A percentile compares a stretch with the other conserved stretches of the same genome.
phyloP scores from a whole-genome alignment of 1,140 invertebrate species.

The Drosophila chauvacae region DNA sequence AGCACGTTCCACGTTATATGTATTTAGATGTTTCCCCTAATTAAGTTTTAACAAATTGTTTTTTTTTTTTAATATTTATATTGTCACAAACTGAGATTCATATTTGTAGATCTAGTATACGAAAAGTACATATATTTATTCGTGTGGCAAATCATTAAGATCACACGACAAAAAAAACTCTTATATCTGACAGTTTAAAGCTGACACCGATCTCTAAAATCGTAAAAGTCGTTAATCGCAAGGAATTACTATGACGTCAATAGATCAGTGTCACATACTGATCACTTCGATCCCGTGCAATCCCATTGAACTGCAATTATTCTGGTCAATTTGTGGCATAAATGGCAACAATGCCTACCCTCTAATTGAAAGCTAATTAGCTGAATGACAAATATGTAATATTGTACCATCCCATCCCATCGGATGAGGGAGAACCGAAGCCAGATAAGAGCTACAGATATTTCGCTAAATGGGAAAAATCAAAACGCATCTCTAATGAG shows the following conservation, averaged over 20 bases:
- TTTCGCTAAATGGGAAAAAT: constrained; percentile 51
- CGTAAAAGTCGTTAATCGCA: not conserved
- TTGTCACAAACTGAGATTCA: too few species aligned
- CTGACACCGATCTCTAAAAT: not conserved
- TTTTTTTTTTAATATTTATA: too few species aligned
- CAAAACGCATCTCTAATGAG: constrained; percentile 66
- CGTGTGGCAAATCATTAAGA: too few species aligned
- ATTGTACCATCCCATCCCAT: constrained; percentile 20
- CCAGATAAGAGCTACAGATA: constrained; percentile 23
- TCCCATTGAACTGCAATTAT: not conserved
- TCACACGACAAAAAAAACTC: too few species aligned
- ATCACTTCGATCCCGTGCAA: not conserved
- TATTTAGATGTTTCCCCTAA: not conserved
- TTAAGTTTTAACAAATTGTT: not conserved
- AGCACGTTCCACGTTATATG: not conserved
- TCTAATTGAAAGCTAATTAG: constrained; percentile 71
- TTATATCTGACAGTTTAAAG: too few species aligned
- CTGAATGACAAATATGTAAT: constrained; percentile 16
- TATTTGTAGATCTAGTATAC: not conserved
- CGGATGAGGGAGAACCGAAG: constrained; percentile 33
- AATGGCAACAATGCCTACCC: constrained; percentile 3
- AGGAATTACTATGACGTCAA: constrained; percentile 19
- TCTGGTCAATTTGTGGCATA: not conserved
- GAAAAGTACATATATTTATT: not conserved
- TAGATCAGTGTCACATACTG: not conserved